Conservation (phyloP, 64 coral and sea anemone genomes). For the Dendrophyllia cribrosa region DNA sequence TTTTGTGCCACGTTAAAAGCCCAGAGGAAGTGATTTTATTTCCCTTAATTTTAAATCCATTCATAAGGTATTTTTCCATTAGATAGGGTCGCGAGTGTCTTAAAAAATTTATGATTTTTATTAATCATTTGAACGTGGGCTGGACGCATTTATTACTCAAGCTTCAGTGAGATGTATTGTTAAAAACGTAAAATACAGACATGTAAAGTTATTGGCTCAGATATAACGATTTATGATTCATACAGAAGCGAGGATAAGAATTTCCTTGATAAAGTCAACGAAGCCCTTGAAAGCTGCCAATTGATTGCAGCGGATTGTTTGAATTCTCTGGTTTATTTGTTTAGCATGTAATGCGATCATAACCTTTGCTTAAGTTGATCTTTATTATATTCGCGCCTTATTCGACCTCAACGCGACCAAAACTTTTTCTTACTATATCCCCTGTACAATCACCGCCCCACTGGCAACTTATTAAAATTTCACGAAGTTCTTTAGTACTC, state of each 20-base stretch:
- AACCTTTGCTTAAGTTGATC: slow-evolving; percentile 20
- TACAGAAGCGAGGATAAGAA: neutral
- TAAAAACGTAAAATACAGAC: neutral
- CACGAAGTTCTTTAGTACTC: slow-evolving; percentile 2
- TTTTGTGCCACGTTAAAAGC: slow-evolving; percentile 46
- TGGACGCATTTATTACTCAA: neutral
- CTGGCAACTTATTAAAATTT: slow-evolving; percentile 22
- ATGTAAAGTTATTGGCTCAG: neutral
- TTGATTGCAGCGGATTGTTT: neutral
- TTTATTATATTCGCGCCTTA: neutral
- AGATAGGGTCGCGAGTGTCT: slow-evolving; percentile 16
- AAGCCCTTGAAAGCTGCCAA: neutral
- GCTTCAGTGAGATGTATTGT: neutral
- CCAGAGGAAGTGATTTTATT: slow-evolving; percentile 45
- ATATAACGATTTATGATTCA: neutral
- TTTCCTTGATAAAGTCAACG: too few relatives aligned
- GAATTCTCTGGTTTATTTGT: neutral
- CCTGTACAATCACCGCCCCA: neutral
- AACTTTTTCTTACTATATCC: slow-evolving; percentile 5
- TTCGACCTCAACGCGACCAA: neutral
- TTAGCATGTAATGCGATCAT: neutral
- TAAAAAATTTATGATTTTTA: slow-evolving; percentile 53
- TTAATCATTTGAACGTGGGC: slow-evolving; percentile 32
- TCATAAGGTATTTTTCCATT: slow-evolving; percentile 45
- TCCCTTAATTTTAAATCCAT: slow-evolving; percentile 41